Base-by-base conservation (phyloP, 2,888 invertebrate genomes). In the Brachypalpus laphriformis region DNA sequence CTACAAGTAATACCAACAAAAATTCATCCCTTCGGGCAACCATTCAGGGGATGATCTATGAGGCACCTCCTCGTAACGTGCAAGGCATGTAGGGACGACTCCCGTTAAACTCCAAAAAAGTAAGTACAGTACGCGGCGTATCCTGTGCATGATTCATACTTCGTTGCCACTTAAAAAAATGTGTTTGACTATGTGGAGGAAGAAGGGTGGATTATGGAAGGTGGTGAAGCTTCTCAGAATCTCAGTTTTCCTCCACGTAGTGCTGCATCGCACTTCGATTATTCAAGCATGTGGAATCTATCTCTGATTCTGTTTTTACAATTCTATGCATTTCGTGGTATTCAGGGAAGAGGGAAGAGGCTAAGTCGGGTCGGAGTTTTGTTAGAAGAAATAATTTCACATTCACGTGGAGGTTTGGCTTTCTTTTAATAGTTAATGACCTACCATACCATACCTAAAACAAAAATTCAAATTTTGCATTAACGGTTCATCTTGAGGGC, bases 21-120 rank as follows among this genome's bases (percentile, higher is more conserved):
- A 63, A n/a, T 54, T 54, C 63, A 63, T 63, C 63, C 63, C 74
- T 54, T 40, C 16, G 22, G 61, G 74, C 54, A 6, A 54, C 74
- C 16, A 63, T 63, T 74, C 74, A 54, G 51, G 74, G 74, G 51
- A 74, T 74, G 74, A 74, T 74, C 74, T 74, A 63, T 63, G 63
- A 54, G 74, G 40, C 25, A 72, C 54, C 42, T 54, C 63, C 74
- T 42, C 63, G 63, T 34, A 74, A 63, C 40, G 34, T 54, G 7
- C 54, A 51, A 72, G 40, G 18, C 61, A 51, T 28, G 8, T n/a
- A 34, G 34, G 37, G n/a, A 54, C 49, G 25, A 34, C 61, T 63
- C 74, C 28, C 20, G 31, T 61, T 74, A 51, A 63, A 51, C 42
- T 63, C n/a, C 18, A 47, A 51, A 61, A 70, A 63, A 63, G 22